Evolutionary conservation across 2,797 vertebrate genomes (phyloP).

Genomic region (Babyrousa celebensis): DNA sequence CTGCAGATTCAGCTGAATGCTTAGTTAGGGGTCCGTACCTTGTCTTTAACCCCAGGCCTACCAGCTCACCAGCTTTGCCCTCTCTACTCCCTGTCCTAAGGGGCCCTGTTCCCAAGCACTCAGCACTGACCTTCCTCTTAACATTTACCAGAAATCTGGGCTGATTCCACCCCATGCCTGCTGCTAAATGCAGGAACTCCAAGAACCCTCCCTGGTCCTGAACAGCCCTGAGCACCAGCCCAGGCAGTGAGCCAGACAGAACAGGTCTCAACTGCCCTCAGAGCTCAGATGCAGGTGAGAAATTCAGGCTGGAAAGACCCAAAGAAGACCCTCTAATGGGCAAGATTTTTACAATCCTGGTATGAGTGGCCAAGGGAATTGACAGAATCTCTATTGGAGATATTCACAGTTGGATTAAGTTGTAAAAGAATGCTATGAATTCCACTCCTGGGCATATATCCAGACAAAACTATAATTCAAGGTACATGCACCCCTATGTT

Average conservation of each 20-base stretch:
- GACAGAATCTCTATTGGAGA: background rate
- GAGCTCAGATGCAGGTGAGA: background rate
- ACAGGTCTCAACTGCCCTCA: background rate
- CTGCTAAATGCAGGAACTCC: background rate
- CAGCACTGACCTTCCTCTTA: background rate
- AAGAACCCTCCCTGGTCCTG: background rate
- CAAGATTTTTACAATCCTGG: background rate
- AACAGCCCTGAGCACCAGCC: background rate
- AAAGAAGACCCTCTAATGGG: background rate
- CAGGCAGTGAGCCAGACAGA: rapidly evolving
- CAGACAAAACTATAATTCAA: too few relatives aligned
- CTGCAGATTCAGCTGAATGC: too few relatives aligned
- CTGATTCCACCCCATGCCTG: background rate
- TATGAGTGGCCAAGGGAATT: background rate
- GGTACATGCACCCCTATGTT: too few relatives aligned
- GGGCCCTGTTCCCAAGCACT: background rate
- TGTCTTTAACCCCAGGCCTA: background rate
- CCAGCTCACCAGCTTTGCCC: background rate
- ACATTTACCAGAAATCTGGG: background rate
- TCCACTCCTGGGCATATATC: too few relatives aligned
- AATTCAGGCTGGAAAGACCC: background rate
- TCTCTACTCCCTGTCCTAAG: background rate
- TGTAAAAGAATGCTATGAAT: background rate
- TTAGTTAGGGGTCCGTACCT: background rate
- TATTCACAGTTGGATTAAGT: background rate